Evolutionary conservation across 2,888 invertebrate genomes (phyloP), one percentile per base, ranked within the genome.

Genomic region (Tipula lateralis): DNA sequence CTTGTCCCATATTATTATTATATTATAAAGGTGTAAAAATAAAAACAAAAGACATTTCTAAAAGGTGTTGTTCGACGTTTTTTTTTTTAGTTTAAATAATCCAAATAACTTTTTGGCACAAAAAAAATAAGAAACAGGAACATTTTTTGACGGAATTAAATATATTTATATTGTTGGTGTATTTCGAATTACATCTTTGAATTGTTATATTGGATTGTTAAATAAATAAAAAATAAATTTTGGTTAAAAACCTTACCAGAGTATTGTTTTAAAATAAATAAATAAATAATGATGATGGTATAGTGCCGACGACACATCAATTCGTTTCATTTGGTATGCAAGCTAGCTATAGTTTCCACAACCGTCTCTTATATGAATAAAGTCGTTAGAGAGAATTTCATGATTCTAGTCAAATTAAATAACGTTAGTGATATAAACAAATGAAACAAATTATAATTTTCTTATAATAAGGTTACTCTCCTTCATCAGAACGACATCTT

Each of bases 21-120:
- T 39, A 39, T 9, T 66, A 50, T n/a, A 50, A 66, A 66, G 66
- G 66, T 66, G 66, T 66, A 66, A 66, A 66, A 66, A 24, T 66
- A 66, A 66, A 66, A 66, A 66, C 66, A 66, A 66, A 66, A 66
- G 66, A 66, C 66, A 66, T 66, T 66, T 66, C 66, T 66, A 66
- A 66, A 66, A 66, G 66, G 66, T 66, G 66, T 66, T 66, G 66
- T 66, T 66, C 66, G 66, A 24, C 66, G n/a, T n/a, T n/a, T 66
- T 50, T 39, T 66, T 9, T 66, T 66, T 66, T 66, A 50, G 44
- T 66, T 66, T 66, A 66, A 66, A 66, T 66, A 66, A 66, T 66
- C 66, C 66, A 66, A 66, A 66, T 66, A 66, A 12, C 66, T 66
- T 66, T 24, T 16, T 66, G 66, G 66, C 66, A 66, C 19, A 50